Evolutionary conservation across 2,797 vertebrate genomes (phyloP), one percentile per base, ranked within the genome.

Genomic region (Mormyrops attenuatus): DNA sequence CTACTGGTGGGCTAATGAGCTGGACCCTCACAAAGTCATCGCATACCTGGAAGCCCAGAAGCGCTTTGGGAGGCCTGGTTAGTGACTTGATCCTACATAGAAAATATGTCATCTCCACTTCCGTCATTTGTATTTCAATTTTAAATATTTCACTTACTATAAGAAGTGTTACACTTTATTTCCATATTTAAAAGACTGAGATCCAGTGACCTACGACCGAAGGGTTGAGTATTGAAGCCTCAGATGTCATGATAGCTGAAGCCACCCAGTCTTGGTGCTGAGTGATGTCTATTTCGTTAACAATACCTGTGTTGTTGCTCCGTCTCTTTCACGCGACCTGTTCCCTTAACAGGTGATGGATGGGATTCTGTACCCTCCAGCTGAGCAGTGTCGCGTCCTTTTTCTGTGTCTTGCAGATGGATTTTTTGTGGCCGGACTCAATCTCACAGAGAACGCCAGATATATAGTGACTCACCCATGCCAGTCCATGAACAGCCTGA

Each of bases 1-100:
- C 0, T 96, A 96, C 93, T 99, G 98, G 97, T 98, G 97, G 93
- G 98, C 96, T 0, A 90, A 98, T 93, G 93, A 95, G 89, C 93
- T 96, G 0, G 91, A 97, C 88, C 93, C 96, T 0, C 20, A 91
- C 0, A 91, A 92, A 2, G 96, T 99, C 0, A 93, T 98, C 9
- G 88, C 89, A 0, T 98, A 96, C 90, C 93, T 99, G 91, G 97
- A 99, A 89, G 11, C 1, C 0, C 94, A 91, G 94, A 96, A 97
- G 93, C 41, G 50, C 55, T 34, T 0, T 1, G 95, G 94, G 69
- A 96, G 96, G 15, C 96, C 97, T 94, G 96, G 97, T 97, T 88
- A 0, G 86, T 87, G 47, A 38, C 11, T 44, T 85, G 44, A 49
- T 85, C 20, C 60, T 52, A 50, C 22, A n/a, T 15, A 13, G 34